phyloP scores from a whole-genome alignment of 1,140 invertebrate genomes.

The Popillia japonica region DNA sequence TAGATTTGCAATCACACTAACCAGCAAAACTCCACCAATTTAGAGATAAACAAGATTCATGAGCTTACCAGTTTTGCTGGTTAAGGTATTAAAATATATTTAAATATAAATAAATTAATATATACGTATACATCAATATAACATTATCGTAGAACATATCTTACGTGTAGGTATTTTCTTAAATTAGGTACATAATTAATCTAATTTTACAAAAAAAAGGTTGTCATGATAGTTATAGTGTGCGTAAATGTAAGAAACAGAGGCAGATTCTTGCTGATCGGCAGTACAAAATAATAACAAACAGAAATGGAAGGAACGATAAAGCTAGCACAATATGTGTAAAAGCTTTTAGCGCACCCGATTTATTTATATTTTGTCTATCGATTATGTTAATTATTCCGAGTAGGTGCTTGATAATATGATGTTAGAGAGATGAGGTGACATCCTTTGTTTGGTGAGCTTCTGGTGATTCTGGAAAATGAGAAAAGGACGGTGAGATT shows the following conservation, averaged over 20 bases:
- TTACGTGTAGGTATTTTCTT: background rate
- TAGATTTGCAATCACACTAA: background rate
- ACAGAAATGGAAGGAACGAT: background rate
- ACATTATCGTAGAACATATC: background rate
- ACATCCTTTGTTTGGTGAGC: background rate
- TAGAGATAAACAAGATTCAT: no score
- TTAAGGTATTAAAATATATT: background rate
- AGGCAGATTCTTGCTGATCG: background rate
- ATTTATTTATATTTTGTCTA: background rate
- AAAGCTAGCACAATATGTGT: constrained; percentile 39
- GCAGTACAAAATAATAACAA: background rate
- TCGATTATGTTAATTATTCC: background rate
- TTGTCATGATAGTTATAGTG: background rate
- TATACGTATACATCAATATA: background rate
- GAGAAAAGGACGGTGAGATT: constrained; percentile 15
- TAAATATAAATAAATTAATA: background rate
- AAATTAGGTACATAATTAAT: background rate
- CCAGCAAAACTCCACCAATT: background rate
- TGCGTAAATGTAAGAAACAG: background rate
- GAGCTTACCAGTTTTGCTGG: background rate
- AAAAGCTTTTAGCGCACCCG: constrained; percentile 24
- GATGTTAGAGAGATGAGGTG: constrained; percentile 3
- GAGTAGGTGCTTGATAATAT: constrained; percentile 8
- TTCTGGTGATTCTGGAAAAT: constrained; percentile 29
- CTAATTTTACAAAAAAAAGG: background rate